phyloP scores from a whole-genome alignment of 37 sponge, comb jelly and placozoan species.

The Cliona cf. orientalis region DNA sequence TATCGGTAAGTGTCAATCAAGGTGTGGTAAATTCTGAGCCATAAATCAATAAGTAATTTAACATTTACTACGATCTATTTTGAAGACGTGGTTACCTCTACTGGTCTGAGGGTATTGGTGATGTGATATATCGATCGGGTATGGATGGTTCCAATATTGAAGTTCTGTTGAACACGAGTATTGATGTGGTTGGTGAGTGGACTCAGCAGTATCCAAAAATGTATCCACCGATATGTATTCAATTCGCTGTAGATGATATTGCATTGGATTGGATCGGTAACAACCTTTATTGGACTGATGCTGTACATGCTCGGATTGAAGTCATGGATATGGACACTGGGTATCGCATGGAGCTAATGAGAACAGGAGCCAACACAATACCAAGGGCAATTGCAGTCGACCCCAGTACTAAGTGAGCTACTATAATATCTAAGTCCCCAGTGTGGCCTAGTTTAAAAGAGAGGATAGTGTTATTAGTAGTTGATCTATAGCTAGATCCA shows the following conservation, averaged over 20 bases:
- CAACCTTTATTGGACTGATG: conserved; percentile 83
- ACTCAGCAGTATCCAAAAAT: background rate
- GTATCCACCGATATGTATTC: too few relatives aligned
- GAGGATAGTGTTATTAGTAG: too few relatives aligned
- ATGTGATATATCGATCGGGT: conserved; percentile 12
- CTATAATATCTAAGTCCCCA: too few relatives aligned
- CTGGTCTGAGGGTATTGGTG: conserved; percentile 19
- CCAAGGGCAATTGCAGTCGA: conserved; percentile 45
- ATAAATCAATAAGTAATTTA: too few relatives aligned
- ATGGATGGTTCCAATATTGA: conserved; percentile 2
- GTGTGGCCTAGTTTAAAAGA: too few relatives aligned
- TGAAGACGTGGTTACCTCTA: conserved; percentile 19
- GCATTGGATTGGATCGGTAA: conserved; percentile 76
- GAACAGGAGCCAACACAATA: conserved; percentile 21
- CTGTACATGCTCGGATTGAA: conserved; percentile 8
- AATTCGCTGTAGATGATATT: conserved; percentile 54
- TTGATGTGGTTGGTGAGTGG: background rate
- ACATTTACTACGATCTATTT: background rate
- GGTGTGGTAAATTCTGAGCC: too few relatives aligned
- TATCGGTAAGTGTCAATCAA: conserved; percentile 18
- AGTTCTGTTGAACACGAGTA: conserved; percentile 9
- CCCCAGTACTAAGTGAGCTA: conserved; percentile 30
- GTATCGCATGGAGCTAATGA: conserved; percentile 9
- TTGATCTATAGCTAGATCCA: too few relatives aligned
- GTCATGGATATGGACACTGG: conserved; percentile 33